A percentile compares a stretch with the other conserved stretches of the same genome.
These are phyloP conservation scores for Cirrhinus molitorella DNA, from an alignment of 2,797 vertebrate species.

Conservation along the genomic window DNA sequence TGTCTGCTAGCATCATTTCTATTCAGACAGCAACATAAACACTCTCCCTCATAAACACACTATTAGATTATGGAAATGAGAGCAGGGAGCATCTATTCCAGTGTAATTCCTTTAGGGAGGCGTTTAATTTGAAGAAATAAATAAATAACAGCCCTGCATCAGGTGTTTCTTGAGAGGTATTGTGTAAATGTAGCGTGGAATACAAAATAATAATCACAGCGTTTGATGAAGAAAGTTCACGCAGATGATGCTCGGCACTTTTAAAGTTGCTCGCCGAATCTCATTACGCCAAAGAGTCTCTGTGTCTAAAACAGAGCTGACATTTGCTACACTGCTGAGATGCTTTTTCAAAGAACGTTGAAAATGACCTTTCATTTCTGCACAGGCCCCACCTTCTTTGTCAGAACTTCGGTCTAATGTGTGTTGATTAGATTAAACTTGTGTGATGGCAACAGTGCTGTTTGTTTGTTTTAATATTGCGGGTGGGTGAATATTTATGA, in stretches of 20 bases:
- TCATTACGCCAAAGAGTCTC: slow-evolving; percentile 58
- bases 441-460: background rate
- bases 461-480: background rate
- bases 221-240: slow-evolving; percentile 61
- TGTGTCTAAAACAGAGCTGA: slow-evolving; percentile 26
- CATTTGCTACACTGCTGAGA: slow-evolving; percentile 27
- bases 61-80: slow-evolving; percentile 84
- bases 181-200: slow-evolving; percentile 52
- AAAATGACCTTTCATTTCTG: slow-evolving; percentile 19
- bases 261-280: slow-evolving; percentile 43
- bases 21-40: slow-evolving; percentile 74
- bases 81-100: slow-evolving; percentile 71
- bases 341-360: slow-evolving; percentile 29
- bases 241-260: slow-evolving; percentile 59
- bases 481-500: background rate
- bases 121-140: slow-evolving; percentile 83
- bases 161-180: slow-evolving; percentile 58
- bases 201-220: slow-evolving; percentile 56
- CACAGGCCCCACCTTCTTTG: background rate
- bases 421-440: slow-evolving; percentile 8
- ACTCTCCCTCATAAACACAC: slow-evolving; percentile 75
- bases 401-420: background rate
- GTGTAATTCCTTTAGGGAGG: slow-evolving; percentile 81
- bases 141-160: slow-evolving; percentile 70
- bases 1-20: slow-evolving; percentile 68